These are phyloP conservation scores for Catharus fuscescens DNA, from an alignment of 2,113 vertebrate genomes.

Conservation along the genomic window DNA sequence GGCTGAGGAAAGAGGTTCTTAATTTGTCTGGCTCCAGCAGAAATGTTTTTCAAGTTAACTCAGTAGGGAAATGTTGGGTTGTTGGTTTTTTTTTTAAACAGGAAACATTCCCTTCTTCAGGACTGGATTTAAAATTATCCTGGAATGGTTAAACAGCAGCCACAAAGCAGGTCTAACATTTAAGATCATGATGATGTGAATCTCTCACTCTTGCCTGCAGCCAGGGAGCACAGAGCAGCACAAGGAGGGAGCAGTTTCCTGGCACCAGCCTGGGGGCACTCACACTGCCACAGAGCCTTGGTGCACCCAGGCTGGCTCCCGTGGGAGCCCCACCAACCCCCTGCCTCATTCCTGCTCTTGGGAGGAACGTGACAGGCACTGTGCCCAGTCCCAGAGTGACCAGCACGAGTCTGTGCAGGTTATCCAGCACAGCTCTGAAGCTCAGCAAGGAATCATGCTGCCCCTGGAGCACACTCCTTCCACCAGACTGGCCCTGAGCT, in stretches of 20 bases:
- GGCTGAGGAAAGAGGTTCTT: constrained; percentile 19
- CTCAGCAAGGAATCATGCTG: not conserved
- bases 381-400: not conserved
- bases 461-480: not conserved
- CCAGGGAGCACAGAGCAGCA: not conserved
- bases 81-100: not conserved
- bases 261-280: not conserved
- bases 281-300: not conserved
- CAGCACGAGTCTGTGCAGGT: not conserved
- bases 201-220: not conserved
- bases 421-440: not conserved
- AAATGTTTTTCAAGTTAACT: not conserved
- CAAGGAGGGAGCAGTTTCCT: not conserved
- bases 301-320: not conserved
- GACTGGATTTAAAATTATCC: not conserved
- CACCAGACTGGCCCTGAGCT: not conserved
- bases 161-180: not conserved
- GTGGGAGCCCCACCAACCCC: rapidly evolving
- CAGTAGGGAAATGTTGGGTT: not conserved
- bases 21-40: not conserved
- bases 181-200: not conserved
- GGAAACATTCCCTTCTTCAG: not conserved
- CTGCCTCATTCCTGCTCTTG: not conserved
- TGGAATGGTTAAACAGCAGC: not conserved
- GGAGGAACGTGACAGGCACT: rapidly evolving